Percentiles rank a stretch among this genome's conserved stretches.
Evolutionary conservation across 2,888 invertebrate genomes (phyloP).

Genomic region (Dascillus cervinus): DNA sequence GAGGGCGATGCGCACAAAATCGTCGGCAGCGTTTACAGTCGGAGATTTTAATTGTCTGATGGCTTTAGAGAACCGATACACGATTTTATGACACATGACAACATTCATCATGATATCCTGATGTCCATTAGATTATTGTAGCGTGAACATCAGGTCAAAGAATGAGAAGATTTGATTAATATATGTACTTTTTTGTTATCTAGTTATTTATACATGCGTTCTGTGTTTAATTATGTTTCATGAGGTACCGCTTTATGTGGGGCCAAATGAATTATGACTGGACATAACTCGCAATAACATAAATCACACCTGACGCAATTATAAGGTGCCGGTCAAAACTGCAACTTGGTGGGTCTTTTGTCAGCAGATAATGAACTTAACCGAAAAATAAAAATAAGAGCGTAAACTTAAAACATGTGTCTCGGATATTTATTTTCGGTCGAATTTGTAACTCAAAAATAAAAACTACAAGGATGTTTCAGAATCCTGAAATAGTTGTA

Average conservation of each 20-base stretch:
- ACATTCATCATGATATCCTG: constrained; percentile 22
- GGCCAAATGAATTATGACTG: background rate
- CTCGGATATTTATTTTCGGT: constrained; percentile 12
- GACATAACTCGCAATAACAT: background rate
- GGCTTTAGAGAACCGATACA: too few species aligned
- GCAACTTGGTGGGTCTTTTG: constrained; percentile 14
- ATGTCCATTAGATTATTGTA: constrained; percentile 21
- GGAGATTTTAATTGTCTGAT: too few species aligned
- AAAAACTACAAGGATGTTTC: constrained; percentile 9
- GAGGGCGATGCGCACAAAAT: too few species aligned
- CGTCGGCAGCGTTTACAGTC: too few species aligned
- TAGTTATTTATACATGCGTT: constrained; percentile 21
- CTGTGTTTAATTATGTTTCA: constrained; percentile 19
- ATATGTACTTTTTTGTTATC: constrained; percentile 18
- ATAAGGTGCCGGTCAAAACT: too few species aligned
- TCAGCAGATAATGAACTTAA: constrained; percentile 9
- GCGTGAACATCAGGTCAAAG: constrained; percentile 19
- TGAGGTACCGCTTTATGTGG: constrained; percentile 8
- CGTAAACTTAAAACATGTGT: constrained; percentile 3
- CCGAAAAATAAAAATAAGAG: constrained; percentile 6
- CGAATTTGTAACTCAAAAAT: constrained; percentile 6
- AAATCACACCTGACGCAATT: too few species aligned
- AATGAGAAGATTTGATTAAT: constrained; percentile 20
- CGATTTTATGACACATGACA: constrained; percentile 19
- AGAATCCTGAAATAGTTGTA: constrained; percentile 14